Conservation (phyloP, 2,888 invertebrate genomes). For the Cordylochernes scorpioides region DNA sequence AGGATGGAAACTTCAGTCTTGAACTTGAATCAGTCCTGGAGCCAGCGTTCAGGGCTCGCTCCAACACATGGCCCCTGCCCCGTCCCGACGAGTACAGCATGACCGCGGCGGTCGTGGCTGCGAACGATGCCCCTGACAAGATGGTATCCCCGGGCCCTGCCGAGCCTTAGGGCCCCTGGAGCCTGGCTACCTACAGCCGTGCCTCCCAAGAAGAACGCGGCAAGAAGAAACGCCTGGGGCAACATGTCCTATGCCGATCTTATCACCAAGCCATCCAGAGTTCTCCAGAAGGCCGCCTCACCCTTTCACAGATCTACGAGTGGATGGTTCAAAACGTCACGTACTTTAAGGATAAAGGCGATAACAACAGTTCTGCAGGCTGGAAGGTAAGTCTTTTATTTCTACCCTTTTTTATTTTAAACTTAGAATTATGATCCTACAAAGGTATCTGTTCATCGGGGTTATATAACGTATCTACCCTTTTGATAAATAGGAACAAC, state of each 20-base stretch:
- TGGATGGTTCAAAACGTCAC: constrained; percentile 99
- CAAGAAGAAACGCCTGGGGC: constrained; percentile 86
- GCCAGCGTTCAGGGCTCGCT: constrained; percentile 66
- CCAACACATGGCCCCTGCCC: constrained; percentile 93
- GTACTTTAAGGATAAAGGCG: constrained; percentile 98
- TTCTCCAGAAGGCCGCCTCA: constrained; percentile 75
- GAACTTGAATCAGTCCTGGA: too few relatives aligned
- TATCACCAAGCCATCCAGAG: constrained; percentile 96
- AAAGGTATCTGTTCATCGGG: too few relatives aligned
- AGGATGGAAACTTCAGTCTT: too few relatives aligned
- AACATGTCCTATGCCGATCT: constrained; percentile 95
- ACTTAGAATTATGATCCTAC: too few relatives aligned
- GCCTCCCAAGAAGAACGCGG: constrained; percentile 60
- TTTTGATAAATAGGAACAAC: too few relatives aligned
- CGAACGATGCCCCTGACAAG: too few relatives aligned
- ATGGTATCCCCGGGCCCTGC: too few relatives aligned
- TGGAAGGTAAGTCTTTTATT: constrained; percentile 70
- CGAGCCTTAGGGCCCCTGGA: too few relatives aligned
- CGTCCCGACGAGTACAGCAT: too few relatives aligned
- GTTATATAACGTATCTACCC: too few relatives aligned
- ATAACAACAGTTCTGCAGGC: constrained; percentile 95
- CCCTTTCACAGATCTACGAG: constrained; percentile 95
- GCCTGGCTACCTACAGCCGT: constrained; percentile 17
- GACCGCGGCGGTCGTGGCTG: too few relatives aligned
- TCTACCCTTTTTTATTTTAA: too few relatives aligned